Evolutionary conservation across 2,797 vertebrate genomes (phyloP).

Genomic region (Eulemur mongoz): DNA sequence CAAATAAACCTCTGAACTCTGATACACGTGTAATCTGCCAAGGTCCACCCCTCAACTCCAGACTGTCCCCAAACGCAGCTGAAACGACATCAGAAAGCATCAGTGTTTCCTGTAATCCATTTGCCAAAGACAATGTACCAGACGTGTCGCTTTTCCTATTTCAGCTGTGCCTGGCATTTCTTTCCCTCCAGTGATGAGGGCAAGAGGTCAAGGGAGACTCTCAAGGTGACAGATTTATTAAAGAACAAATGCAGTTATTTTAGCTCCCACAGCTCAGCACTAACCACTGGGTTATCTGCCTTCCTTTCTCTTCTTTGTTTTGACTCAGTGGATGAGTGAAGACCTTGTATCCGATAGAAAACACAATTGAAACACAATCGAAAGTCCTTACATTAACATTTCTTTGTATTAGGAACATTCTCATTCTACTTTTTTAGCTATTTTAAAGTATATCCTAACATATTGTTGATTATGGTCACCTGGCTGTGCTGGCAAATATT

Average conservation of each 20-base stretch:
- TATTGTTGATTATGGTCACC: background rate
- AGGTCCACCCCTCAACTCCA: slow-evolving; percentile 54
- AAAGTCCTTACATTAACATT: background rate
- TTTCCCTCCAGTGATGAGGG: slow-evolving; percentile 35
- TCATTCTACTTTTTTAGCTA: background rate
- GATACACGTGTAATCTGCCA: slow-evolving; percentile 52
- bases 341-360: background rate
- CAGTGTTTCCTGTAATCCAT: slow-evolving; percentile 60
- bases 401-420: background rate
- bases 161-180: background rate
- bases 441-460: background rate
- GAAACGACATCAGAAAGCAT: slow-evolving; percentile 27
- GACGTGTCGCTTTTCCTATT: slow-evolving; percentile 39
- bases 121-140: slow-evolving; percentile 65
- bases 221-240: slow-evolving; percentile 65
- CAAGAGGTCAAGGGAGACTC: slow-evolving; percentile 54
- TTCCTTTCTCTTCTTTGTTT: background rate
- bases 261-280: background rate
- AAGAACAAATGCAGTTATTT: slow-evolving; percentile 22
- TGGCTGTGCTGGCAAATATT: background rate
- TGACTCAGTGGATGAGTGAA: background rate
- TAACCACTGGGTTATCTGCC: background rate
- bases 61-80: slow-evolving; percentile 28
- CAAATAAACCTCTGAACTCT: slow-evolving; percentile 69
- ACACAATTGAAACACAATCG: background rate